These are phyloP conservation scores for Notothenia rossii DNA, from an alignment of 2,113 vertebrate genomes.

Conservation along the genomic window DNA sequence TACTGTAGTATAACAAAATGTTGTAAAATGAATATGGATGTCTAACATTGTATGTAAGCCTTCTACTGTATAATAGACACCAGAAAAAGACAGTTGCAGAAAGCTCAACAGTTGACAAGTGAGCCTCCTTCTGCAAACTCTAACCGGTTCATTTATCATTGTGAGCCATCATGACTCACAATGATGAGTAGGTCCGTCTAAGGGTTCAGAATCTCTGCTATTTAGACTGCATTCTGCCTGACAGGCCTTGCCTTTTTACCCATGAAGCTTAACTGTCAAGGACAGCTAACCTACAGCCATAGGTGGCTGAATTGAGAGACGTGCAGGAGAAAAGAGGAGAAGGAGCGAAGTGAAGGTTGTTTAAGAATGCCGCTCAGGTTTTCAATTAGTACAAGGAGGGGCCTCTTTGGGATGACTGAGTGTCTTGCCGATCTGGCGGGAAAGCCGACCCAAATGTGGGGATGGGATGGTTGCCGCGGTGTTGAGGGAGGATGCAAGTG, in stretches of 20 bases:
- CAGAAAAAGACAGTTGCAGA: background rate
- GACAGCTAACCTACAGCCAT: constrained; percentile 58
- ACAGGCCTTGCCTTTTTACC: constrained; percentile 58
- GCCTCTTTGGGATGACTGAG: constrained; percentile 78
- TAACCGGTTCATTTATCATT: constrained; percentile 66
- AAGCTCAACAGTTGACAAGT: constrained; percentile 20
- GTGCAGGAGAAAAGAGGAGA: constrained; percentile 36
- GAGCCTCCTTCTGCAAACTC: constrained; percentile 58
- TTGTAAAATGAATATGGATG: background rate
- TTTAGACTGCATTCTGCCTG: constrained; percentile 61
- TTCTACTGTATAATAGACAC: background rate
- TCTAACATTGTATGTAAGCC: constrained; percentile 6
- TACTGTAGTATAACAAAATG: constrained; percentile 7
- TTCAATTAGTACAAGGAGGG: constrained; percentile 72
- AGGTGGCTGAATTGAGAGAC: constrained; percentile 50
- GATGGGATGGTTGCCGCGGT: constrained; percentile 66
- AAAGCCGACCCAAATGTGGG: constrained; percentile 76
- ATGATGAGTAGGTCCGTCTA: constrained; percentile 35
- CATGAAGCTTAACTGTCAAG: constrained; percentile 56
- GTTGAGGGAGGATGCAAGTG: constrained; percentile 74
- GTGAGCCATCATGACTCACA: constrained; percentile 40
- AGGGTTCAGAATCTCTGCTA: constrained; percentile 54
- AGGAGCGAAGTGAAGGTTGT: constrained; percentile 45
- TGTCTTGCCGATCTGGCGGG: constrained; percentile 78
- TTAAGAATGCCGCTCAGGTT: constrained; percentile 83